phyloP scores from a whole-genome alignment of 2,797 vertebrate genomes.

The Ficedula albicollis region DNA sequence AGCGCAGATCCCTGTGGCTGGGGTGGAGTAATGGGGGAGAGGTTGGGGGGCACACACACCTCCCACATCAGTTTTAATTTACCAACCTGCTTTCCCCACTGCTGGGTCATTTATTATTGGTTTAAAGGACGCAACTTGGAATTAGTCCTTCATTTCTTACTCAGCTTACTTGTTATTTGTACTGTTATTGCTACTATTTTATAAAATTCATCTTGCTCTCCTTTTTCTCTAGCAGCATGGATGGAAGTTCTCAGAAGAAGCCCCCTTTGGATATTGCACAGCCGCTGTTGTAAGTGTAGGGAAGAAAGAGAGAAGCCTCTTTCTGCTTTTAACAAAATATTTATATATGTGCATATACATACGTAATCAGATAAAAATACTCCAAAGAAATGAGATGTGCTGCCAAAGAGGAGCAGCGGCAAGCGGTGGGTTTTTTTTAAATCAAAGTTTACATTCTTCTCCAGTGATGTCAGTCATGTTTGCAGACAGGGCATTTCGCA shows the following conservation, averaged over 20 bases:
- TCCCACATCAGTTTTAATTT: constrained; percentile 68
- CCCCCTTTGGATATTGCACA: background rate
- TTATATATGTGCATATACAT: constrained; percentile 54
- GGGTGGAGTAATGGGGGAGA: constrained; percentile 49
- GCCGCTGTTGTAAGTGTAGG: background rate
- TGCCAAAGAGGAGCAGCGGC: constrained; percentile 23
- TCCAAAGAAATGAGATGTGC: background rate
- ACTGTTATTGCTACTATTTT: constrained; percentile 5
- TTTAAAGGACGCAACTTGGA: constrained; percentile 66
- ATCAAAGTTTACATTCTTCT: constrained; percentile 60
- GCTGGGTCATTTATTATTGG: constrained; percentile 70
- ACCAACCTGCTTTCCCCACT: constrained; percentile 35
- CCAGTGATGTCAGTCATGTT: constrained; percentile 41
- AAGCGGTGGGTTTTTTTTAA: background rate
- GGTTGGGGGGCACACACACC: background rate
- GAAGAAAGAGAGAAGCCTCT: background rate
- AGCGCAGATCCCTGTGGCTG: constrained; percentile 32
- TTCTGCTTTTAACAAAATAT: constrained; percentile 52
- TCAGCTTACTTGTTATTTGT: constrained; percentile 59
- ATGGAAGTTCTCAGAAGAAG: background rate
- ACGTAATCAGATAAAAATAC: background rate
- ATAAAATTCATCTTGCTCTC: constrained; percentile 11
- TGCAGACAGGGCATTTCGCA: background rate
- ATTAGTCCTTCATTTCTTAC: constrained; percentile 61
- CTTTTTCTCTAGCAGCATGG: background rate